Conservation (phyloP, 2,113 vertebrate genomes). For the Bos indicus region DNA sequence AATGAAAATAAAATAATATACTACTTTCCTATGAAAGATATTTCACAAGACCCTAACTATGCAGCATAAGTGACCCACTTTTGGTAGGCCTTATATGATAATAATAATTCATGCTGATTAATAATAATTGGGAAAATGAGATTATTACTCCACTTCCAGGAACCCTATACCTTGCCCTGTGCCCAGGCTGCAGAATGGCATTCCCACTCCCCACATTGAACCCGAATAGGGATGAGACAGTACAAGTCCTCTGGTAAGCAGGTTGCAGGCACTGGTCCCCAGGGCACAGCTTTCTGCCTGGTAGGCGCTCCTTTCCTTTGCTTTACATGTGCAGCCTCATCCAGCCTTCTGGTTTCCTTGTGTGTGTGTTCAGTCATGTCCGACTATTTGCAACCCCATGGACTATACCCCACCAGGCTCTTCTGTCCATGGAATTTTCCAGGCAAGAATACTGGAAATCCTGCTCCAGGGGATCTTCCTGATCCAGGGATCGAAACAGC, state of each 20-base stretch:
- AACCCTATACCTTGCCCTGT: background rate
- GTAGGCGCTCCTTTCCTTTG: background rate
- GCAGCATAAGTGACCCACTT: background rate
- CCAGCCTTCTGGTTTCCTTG: background rate
- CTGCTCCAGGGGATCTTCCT: background rate
- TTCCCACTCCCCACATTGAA: background rate
- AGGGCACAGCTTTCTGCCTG: background rate
- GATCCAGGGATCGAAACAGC: background rate
- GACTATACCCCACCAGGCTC: background rate
- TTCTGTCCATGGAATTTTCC: background rate
- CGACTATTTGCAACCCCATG: background rate
- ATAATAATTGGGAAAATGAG: background rate
- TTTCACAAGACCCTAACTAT: background rate
- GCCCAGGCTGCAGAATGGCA: background rate
- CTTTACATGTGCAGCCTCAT: background rate
- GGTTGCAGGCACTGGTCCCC: background rate
- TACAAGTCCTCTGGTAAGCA: background rate
- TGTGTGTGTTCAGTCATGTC: background rate
- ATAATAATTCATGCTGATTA: background rate
- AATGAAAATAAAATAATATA: background rate
- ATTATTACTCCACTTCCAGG: background rate
- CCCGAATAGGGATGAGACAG: background rate
- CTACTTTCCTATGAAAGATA: background rate
- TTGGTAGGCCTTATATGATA: background rate
- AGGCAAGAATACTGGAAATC: background rate